These are phyloP conservation scores for Drosophila maculinotata DNA, from an alignment of 2,888 invertebrate species.

Conservation along the genomic window DNA sequence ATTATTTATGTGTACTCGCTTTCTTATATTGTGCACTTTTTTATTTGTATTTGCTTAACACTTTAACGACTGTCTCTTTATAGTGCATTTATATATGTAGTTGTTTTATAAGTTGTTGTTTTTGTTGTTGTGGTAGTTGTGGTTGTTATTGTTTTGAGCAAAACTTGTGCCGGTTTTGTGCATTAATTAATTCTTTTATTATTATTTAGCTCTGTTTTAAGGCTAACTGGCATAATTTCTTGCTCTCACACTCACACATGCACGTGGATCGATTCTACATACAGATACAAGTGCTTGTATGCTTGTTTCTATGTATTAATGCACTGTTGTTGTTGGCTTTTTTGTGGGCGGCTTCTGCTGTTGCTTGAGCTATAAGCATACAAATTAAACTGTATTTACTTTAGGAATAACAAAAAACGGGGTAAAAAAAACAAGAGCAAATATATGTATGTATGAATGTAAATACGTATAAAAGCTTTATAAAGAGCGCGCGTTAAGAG, in stretches of 20 bases:
- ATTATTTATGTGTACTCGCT: conserved; percentile 30
- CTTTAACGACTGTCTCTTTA: conserved; percentile 21
- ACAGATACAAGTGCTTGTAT: conserved; percentile 22
- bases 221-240: conserved; percentile 60
- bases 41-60: conserved; percentile 23
- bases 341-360: conserved; percentile 59
- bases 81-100: conserved; percentile 33
- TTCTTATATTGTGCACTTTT: conserved; percentile 49
- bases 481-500: conserved; percentile 23
- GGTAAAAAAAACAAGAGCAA: conserved; percentile 50
- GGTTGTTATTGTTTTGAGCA: conserved; percentile 59
- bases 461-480: conserved; percentile 31
- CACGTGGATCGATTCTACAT: conserved; percentile 26
- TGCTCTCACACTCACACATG: conserved; percentile 53
- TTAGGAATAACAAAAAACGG: conserved; percentile 52
- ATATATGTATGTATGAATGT: conserved; percentile 16
- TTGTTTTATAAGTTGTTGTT: conserved; percentile 24
- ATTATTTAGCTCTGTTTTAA: conserved; percentile 44
- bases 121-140: conserved; percentile 33
- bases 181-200: conserved; percentile 36
- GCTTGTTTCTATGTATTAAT: conserved; percentile 8
- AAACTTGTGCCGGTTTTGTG: conserved; percentile 63
- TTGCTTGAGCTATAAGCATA: conserved; percentile 64
- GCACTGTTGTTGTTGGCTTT: conserved; percentile 35
- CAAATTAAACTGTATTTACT: conserved; percentile 57